Base-by-base conservation (phyloP, 2,888 invertebrate genomes). In the Eudemis profundana region DNA sequence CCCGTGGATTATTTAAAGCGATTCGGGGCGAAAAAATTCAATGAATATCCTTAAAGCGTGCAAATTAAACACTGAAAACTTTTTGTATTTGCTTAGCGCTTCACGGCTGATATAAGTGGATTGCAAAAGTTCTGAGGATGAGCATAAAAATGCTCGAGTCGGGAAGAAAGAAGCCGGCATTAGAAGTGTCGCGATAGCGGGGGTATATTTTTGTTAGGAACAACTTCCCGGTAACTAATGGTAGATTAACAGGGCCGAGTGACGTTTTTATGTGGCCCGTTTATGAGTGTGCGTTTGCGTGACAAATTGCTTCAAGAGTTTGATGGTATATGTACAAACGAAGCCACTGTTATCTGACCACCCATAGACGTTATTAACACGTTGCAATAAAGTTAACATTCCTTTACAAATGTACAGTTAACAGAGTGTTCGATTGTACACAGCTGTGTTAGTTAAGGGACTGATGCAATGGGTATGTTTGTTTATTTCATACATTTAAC, bases 31-130 rank as follows among this genome's bases (percentile, higher is more conserved):
- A 88, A 86, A 64, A 65, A 86, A 89, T 89, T 87, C 90, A 88
- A 89, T 90, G 88, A 85, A 89, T 89, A 89, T 83, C 85, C 86
- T 86, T 86, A 89, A 87, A 89, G 86, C 82, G 84, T 80, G 84
- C 78, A 89, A 90, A 91, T 92, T 90, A 90, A 90, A 89, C 86
- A 86, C 81, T 83, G 74, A 82, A 82, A 91, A 91, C 79, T 90
- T 92, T 92, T 90, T 90, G 88, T 91, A 87, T 92, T 90, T 90
- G 87, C 88, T 89, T 89, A 87, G 84, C 87, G 85, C 86, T 88
- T 88, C 89, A 88, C 87, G 85, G 87, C 84, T 90, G 91, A 90
- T 90, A 89, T 91, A 91, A 92, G 90, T 91, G 91, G 87, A 92
- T 92, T 92, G 90, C 90, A 83, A 92, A 92, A 91, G 90, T 92